Conservation (phyloP, 2,113 vertebrate genomes). For the Cariama cristata region DNA sequence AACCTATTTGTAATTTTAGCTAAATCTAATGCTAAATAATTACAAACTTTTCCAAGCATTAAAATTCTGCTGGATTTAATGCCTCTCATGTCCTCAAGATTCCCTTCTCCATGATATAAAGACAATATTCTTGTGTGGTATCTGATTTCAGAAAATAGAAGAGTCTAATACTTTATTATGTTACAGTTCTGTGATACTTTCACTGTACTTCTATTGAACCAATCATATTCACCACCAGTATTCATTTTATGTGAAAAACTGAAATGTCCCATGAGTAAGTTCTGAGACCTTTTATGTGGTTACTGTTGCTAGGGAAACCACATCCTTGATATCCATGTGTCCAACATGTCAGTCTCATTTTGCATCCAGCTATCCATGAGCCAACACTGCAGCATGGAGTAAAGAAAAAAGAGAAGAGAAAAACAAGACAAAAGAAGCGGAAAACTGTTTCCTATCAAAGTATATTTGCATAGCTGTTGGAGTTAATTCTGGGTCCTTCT, state of each 20-base stretch:
- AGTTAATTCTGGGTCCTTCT: conserved; percentile 4
- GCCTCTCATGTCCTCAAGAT: neutral
- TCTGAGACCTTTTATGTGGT: conserved; percentile 78
- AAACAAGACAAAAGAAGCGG: conserved; percentile 48
- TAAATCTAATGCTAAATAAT: neutral
- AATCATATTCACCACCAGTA: conserved; percentile 67
- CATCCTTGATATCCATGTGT: conserved; percentile 80
- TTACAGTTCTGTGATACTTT: conserved; percentile 12
- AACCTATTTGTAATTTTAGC: neutral
- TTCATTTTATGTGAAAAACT: conserved; percentile 76
- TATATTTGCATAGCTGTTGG: conserved; percentile 25
- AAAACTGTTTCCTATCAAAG: conserved; percentile 37
- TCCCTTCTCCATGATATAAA: neutral
- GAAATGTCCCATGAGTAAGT: conserved; percentile 79
- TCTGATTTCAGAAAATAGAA: conserved; percentile 5
- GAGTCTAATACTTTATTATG: neutral
- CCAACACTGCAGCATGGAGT: conserved; percentile 45
- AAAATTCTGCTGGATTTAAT: neutral
- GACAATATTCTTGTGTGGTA: neutral
- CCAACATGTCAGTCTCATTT: conserved; percentile 78
- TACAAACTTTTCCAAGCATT: neutral
- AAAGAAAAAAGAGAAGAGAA: conserved; percentile 44
- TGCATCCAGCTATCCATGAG: conserved; percentile 69
- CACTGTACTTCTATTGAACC: conserved; percentile 45
- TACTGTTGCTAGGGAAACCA: conserved; percentile 83